Base-by-base conservation (phyloP, 2,797 vertebrate species). In the Pangasius sanitwongsei region DNA sequence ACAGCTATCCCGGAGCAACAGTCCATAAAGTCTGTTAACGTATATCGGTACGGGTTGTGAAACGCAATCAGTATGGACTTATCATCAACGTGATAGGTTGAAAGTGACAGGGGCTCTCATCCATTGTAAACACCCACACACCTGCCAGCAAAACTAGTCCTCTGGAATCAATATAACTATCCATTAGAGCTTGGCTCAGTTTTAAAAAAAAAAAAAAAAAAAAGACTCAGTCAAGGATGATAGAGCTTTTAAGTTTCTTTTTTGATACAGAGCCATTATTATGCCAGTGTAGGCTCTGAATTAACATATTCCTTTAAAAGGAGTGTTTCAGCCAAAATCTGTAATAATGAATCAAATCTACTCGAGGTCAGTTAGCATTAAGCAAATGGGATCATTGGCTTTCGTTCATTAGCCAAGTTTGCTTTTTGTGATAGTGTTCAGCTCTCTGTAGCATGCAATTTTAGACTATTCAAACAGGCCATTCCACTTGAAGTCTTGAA, bases 11-110 rank as follows among this genome's bases (percentile, higher is more conserved):
- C 41, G 61, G 89, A 88, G 85, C 74, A 57, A 57, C 78, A 72
- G 48, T 90, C 83, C 78, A 9, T 63, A 57, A 61, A 50, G 83
- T 86, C 86, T 69, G 31, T 4, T 81, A 90, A 83, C 12, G 50
- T 75, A 89, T 55, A 34, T 63, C 13, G 13, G 59, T 44, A 25
- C 59, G 28, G 37, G 86, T 86, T 85, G 84, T 91, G 87, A 89
- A 92, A 92, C 77, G 15, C 34, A 15, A n/a, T 83, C 88, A 83
- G 85, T 23, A 87, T n/a, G 44, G 61, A 67, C 74, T 89, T 80
- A 82, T 87, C 63, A n/a, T 67, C 78, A 65, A 86, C 74, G 41
- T 63, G 89, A 89, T 80, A 75, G 67, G 82, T 83, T 88, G 75
- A 88, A 86, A 78, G 80, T 67, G 89, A 87, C 78, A 69, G 59